Conservation (phyloP, 92 coral and sea anemone species). For the Palythoa grandiflora region DNA sequence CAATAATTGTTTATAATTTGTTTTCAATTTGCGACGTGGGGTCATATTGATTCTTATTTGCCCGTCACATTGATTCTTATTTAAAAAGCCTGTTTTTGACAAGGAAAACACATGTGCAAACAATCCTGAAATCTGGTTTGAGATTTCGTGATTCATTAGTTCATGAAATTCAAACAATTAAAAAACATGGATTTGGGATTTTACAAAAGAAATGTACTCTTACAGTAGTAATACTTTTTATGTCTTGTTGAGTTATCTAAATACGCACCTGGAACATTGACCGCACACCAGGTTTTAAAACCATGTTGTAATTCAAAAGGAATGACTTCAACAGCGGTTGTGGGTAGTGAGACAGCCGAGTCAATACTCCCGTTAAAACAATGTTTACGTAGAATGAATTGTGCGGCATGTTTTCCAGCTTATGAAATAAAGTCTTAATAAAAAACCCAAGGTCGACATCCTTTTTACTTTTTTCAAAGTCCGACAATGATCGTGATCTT, state of each 20-base stretch:
- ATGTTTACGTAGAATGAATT: slow-evolving; percentile 93
- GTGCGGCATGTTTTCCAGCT: slow-evolving; percentile 94
- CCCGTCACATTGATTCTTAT: too few relatives aligned
- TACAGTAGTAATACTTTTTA: neutral
- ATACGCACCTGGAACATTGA: slow-evolving; percentile 93
- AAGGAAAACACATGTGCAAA: too few relatives aligned
- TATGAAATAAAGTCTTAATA: slow-evolving; percentile 81
- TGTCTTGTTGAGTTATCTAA: neutral
- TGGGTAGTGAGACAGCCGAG: slow-evolving; percentile 89
- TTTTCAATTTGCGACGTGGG: too few relatives aligned
- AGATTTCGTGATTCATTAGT: too few relatives aligned
- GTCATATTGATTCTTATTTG: too few relatives aligned
- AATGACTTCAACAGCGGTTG: slow-evolving; percentile 97
- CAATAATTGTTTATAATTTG: too few relatives aligned
- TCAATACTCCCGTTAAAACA: slow-evolving; percentile 89
- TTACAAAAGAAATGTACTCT: neutral
- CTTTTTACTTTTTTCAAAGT: slow-evolving; percentile 56
- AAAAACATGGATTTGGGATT: neutral
- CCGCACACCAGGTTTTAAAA: slow-evolving; percentile 95
- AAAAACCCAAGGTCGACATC: slow-evolving; percentile 81
- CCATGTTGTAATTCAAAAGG: slow-evolving; percentile 94
- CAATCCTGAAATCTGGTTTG: too few relatives aligned
- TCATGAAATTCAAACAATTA: too few relatives aligned
- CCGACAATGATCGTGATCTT: slow-evolving; percentile 71
- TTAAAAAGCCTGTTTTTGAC: too few relatives aligned